Evolutionary conservation across 2,888 invertebrate species (phyloP), one percentile per base, ranked within the genome.

Genomic region (Rhagophthalmus giganteus): DNA sequence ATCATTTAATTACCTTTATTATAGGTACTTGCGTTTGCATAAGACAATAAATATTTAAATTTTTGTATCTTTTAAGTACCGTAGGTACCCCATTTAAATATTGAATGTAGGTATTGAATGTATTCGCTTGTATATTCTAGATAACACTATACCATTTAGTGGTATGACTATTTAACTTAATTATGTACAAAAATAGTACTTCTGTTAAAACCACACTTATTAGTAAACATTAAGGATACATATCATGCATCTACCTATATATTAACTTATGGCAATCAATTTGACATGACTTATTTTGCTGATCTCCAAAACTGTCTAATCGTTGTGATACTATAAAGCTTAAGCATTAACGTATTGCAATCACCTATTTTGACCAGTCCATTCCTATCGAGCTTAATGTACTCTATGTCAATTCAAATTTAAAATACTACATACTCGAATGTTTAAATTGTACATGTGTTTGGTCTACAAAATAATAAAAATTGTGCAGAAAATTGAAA

Each of bases 351-450:
- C n/a, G n/a, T 33, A 25, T 12, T 14, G 9, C 16, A 26, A 4
- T 13, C 25, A 14, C 6, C 24, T 39, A 27, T 28, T 52, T 50
- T 52, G 39, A 41, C 42, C 58, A 49, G 54, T 52, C 61, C 56
- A 50, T 59, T 62, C 64, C 66, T 68, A 67, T 67, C 69, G 72
- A 74, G 74, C 74, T 74, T 74, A 73, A 67, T 72, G 71, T 72
- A 71, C 71, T 73, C 65, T 69, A 72, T 72, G 74, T 74, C 74
- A 74, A 74, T 74, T 74, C 64, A 68, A 72, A 69, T 70, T 66
- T 20, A 68, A 59, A 65, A 62, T 42, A 45, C 30, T 45, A 30
- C 20, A 20, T 42, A 44, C 27, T 28, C 31, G 47, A 28, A 27
- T 34, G 33, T 55, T 55, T 41, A 42, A 44, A 26, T 30, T 39